Evolutionary conservation across 1,140 invertebrate genomes (phyloP), one percentile per base, ranked within the genome.

Genomic region (Trichomalopsis sarcophagae): DNA sequence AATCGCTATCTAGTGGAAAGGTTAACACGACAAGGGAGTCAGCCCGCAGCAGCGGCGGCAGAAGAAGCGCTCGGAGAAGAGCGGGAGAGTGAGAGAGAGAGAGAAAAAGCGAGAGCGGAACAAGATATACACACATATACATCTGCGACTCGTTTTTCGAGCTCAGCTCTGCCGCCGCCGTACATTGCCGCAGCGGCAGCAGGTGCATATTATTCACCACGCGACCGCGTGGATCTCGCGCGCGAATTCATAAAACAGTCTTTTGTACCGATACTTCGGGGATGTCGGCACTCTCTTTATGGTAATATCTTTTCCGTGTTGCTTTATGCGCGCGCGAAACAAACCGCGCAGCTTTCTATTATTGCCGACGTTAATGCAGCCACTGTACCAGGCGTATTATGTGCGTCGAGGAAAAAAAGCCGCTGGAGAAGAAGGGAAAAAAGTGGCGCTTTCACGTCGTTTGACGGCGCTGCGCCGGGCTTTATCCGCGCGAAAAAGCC

Each of bases 181-280:
- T 44, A 44, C 40, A 44, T 36, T 36, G 40, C 40, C 6, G 74
- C 74, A 23, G 13, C 14, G 79, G 89, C 88, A 89, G 88, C 90
- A 91, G 91, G 89, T 92, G 92, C 91, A 92, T 92, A 92, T 92
- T 92, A 93, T 92, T 92, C 91, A 91, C 89, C 89, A 90, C 88
- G 88, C 88, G 87, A 85, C 87, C 89, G 89, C 90, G 91, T 89
- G 89, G 90, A 91, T 91, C 90, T 90, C 89, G 89, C 90, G 89
- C 90, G 90, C 90, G 89, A 92, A 93, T 93, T 93, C 92, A 93
- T 92, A 92, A 92, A 92, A 89, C 90, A 89, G 88, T 89, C 91
- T 89, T 92, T 92, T 92, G 91, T 92, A 89, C 89, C 89, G 89
- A 90, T 91, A 92, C 90, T 90, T 89, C 88, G 85, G 86, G 85